These are phyloP conservation scores for Antennarius striatus DNA, from an alignment of 2,113 vertebrate species.

Conservation along the genomic window DNA sequence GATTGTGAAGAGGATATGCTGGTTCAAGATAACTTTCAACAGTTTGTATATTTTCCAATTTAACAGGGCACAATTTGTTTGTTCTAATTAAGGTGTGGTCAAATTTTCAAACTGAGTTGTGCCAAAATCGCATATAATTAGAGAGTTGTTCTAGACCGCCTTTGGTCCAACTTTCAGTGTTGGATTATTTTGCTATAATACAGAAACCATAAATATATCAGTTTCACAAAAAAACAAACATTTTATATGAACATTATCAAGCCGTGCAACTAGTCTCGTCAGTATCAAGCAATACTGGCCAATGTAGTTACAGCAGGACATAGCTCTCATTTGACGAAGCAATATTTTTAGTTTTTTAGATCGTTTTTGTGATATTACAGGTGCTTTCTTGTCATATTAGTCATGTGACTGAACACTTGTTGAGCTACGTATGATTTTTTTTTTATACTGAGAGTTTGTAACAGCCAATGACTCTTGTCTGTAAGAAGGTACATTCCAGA, in stretches of 20 bases:
- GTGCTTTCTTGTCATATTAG: constrained; percentile 55
- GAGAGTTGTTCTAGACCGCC: constrained; percentile 9
- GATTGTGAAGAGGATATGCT: too few species aligned
- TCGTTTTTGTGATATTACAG: constrained; percentile 70
- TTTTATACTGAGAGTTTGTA: constrained; percentile 9
- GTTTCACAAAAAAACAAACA: constrained; percentile 23
- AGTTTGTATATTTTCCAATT: too few species aligned
- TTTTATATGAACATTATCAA: constrained; percentile 21
- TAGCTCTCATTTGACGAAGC: constrained; percentile 49
- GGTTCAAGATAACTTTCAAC: too few species aligned
- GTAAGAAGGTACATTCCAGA: not conserved
- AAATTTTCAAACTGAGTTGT: constrained; percentile 10
- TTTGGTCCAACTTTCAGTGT: constrained; percentile 13
- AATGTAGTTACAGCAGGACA: constrained; percentile 35
- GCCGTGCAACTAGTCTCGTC: constrained; percentile 30
- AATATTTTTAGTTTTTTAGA: constrained; percentile 49
- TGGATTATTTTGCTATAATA: constrained; percentile 34
- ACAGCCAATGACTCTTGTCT: constrained; percentile 21
- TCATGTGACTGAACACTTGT: constrained; percentile 49
- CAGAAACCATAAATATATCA: constrained; percentile 42
- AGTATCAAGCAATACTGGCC: constrained; percentile 38
- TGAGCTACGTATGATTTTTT: constrained; percentile 39
- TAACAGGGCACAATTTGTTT: too few species aligned
- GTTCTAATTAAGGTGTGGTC: not conserved
- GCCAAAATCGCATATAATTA: constrained; percentile 9